Evolutionary conservation across 1,140 invertebrate genomes (phyloP).

Genomic region (Drosophila saltans): DNA sequence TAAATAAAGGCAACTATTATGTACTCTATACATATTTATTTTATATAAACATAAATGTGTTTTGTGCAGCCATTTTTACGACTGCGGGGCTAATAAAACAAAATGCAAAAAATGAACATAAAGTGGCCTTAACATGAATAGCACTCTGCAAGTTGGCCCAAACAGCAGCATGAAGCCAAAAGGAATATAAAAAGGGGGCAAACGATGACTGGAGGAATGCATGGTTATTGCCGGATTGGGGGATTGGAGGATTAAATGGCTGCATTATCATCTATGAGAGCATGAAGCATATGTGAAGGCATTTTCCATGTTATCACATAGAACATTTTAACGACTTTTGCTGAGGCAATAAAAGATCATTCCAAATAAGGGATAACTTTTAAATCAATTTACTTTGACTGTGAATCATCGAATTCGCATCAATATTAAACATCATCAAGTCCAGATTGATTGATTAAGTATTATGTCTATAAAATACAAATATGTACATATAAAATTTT

Average conservation of each 20-base stretch:
- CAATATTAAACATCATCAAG: no score
- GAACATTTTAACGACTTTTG: background rate
- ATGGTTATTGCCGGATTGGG: background rate
- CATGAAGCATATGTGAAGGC: background rate
- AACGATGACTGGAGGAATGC: background rate
- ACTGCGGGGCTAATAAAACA: conserved; percentile 50
- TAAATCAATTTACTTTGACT: no score
- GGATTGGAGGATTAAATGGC: background rate
- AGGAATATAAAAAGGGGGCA: background rate
- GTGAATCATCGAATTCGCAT: no score
- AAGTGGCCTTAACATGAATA: conserved; percentile 78
- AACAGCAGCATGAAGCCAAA: conserved; percentile 39
- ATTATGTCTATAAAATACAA: no score
- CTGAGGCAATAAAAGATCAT: background rate
- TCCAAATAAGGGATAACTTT: background rate
- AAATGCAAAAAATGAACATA: conserved; percentile 76
- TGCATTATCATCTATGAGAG: background rate
- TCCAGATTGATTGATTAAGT: no score
- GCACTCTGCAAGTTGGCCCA: conserved; percentile 59
- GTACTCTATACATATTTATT: conserved; percentile 50
- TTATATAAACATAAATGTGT: conserved; percentile 34
- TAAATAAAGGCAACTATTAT: conserved; percentile 39
- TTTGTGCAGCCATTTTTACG: conserved; percentile 66
- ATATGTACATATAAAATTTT: no score
- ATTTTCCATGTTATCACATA: background rate